Evolutionary conservation across 2,888 invertebrate species (phyloP), one percentile per base, ranked within the genome.

Genomic region (Dyspetes luteomarginatus): DNA sequence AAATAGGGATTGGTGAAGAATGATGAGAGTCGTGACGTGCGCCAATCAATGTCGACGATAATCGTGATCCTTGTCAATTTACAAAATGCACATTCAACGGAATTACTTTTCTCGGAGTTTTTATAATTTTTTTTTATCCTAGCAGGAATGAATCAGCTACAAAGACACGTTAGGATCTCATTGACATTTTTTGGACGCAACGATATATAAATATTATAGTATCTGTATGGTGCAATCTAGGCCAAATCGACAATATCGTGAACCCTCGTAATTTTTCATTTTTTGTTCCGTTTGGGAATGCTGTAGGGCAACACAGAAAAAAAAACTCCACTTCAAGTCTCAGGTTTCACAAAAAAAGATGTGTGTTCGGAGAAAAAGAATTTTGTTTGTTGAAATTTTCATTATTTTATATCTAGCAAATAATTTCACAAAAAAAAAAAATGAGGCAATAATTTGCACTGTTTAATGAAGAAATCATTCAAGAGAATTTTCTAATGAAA

Each of bases 111-210:
- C 7, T 41, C 24, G 19, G 30, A 30, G 17, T 7, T 43, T 52
- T 50, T 48, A 19, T 64, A 56, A 58, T 48, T 7, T 52, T 36
- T 58, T 9, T 24, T 56, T 55, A 43, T 22, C 41, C 19, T 65
- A n/a, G 56, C 45, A 24, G 30, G 43, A 60, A 80, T 62, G 36
- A 50, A 65, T 73, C 36, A 4, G 43, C 67, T 81, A 73, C 41
- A 30, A 72, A 81, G 77, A 81, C 81, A 81, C 81, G 19, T 69
- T 64, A 68, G 56, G 62, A 76, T 72, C 76, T 72, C 62, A 77
- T 81, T 77, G 81, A 81, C 77, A 73, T 77, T 64, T 74, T 60
- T 12, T 65, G 77, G 77, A 81, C 81, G 76, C 81, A 81, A 81
- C 81, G 81, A 77, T 81, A 77, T 41, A 36, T 0, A 45, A 58